Evolutionary conservation across 2,888 invertebrate species (phyloP), one percentile per base, ranked within the genome.

Genomic region (Rugalucina vietnamica): DNA sequence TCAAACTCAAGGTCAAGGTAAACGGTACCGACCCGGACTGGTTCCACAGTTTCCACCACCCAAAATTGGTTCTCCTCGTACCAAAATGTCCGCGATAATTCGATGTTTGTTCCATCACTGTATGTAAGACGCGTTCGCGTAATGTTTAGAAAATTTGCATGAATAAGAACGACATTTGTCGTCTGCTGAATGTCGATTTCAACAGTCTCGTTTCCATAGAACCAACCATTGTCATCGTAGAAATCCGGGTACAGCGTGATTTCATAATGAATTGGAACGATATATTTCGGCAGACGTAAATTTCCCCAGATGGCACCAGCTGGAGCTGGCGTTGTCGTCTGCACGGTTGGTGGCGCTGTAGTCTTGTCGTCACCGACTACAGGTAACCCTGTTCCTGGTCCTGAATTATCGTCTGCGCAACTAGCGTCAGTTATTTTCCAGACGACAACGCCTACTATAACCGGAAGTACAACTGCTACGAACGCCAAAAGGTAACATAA

Each of bases 181-280:
- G 93, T 89, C 32, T 90, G 78, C 0, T 85, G 91, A 5, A 95
- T 90, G 5, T 93, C 89, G 0, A 95, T 83, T 81, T 91, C 89
- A 29, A 95, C 85, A 8, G 95, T 95, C 69, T 92, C 92, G 76
- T 93, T 92, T 27, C 93, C 93, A 78, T 92, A 91, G 79, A 93
- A 93, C 88, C 88, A 88, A 0, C 90, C 92, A 75, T 91, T 93
- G 82, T 96, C 96, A 91, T 96, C 93, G 86, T 96, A 94, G 85
- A 97, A 95, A 90, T 97, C 95, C 0, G 98, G 97, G 92, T 96
- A 95, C 43, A 98, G 94, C 74, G 95, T 95, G 3, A 98, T 95
- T 90, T 97, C 96, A 93, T 98, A 98, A 84, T 96, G 96, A 27
- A 94, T 91, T 0, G 98, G 97, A 39, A 95, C 92, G 0, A 97